Evolutionary conservation across 2,113 vertebrate genomes (phyloP).

Genomic region (Syrmaticus mikado): DNA sequence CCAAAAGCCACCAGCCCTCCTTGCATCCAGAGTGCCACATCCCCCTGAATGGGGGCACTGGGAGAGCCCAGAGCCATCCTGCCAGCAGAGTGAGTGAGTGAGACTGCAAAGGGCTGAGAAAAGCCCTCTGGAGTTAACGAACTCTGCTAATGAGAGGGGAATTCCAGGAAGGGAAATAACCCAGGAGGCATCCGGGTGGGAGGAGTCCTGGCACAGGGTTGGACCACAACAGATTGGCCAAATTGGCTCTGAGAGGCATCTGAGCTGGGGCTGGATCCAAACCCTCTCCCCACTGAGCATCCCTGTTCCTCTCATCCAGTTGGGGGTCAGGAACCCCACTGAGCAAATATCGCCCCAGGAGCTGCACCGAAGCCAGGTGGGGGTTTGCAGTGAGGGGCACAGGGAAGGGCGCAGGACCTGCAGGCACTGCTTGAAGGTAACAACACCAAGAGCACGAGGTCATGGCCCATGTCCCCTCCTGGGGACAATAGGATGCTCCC

Average conservation of each 20-base stretch:
- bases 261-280: not conserved
- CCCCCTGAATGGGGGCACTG: not conserved
- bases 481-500: not conserved
- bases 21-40: rapidly evolving
- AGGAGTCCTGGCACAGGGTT: not conserved
- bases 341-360: not conserved
- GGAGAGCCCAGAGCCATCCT: rapidly evolving
- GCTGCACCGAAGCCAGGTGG: not conserved
- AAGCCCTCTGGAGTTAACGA: not conserved
- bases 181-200: not conserved
- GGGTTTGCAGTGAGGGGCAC: not conserved
- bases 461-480: not conserved
- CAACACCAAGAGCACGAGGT: not conserved
- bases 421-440: not conserved
- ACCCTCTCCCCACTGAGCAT: not conserved
- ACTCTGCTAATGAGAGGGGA: not conserved
- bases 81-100: not conserved
- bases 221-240: not conserved
- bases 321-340: not conserved
- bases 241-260: not conserved
- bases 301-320: no score
- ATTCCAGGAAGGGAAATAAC: not conserved
- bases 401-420: not conserved
- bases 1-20: not conserved
- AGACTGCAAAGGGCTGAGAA: not conserved